Conservation (phyloP, 23 tunicate genomes). For the Ciona savignyi region DNA sequence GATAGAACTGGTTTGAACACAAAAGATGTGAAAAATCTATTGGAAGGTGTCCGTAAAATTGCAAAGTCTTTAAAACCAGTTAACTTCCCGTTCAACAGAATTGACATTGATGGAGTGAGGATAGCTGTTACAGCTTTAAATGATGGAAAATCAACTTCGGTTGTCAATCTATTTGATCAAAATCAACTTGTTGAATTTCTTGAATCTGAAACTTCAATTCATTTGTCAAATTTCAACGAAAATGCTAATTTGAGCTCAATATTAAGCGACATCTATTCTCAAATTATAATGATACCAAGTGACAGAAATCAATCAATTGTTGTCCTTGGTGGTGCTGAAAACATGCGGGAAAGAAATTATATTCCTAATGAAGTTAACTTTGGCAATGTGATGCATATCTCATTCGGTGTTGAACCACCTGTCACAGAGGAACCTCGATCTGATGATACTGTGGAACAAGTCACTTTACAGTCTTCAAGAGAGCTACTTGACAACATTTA, state of each 20-base stretch:
- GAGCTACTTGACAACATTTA: background rate
- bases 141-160: background rate
- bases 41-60: slow-evolving; percentile 32
- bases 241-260: background rate
- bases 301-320: background rate
- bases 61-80: slow-evolving; percentile 6
- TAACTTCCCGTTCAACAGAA: background rate
- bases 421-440: background rate
- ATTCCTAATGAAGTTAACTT: background rate
- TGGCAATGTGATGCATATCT: background rate
- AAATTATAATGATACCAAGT: background rate
- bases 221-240: background rate
- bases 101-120: background rate
- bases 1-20: slow-evolving; percentile 11
- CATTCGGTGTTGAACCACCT: background rate
- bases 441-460: background rate
- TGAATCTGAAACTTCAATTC: background rate
- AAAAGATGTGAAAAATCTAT: slow-evolving; percentile 8
- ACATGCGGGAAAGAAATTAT: background rate
- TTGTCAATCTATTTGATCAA: background rate
- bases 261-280: background rate
- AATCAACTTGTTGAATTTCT: background rate
- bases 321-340: background rate
- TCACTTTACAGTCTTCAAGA: background rate
- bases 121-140: background rate